phyloP scores from a whole-genome alignment of 2,888 invertebrate species.

The Mythimna vitellina region DNA sequence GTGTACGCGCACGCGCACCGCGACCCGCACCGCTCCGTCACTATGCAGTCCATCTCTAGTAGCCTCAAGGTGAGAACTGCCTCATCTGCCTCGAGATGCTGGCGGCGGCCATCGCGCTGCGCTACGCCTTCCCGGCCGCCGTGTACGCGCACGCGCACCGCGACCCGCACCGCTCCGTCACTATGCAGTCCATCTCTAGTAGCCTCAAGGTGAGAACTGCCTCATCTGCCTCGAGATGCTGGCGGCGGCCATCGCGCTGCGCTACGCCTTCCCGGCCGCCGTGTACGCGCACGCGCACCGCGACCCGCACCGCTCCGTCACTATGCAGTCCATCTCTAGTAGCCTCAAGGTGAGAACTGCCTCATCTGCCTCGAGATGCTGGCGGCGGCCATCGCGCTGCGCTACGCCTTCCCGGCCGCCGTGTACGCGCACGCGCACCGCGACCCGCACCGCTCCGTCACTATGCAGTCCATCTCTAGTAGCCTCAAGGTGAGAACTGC shows the following conservation, averaged over 20 bases:
- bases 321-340: slow-evolving; percentile 99
- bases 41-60: slow-evolving; percentile 99
- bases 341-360: slow-evolving; percentile 99
- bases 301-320: slow-evolving; percentile 97
- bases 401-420: slow-evolving; percentile 98
- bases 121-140: slow-evolving; percentile 98
- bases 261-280: slow-evolving; percentile 98
- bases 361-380: slow-evolving; percentile 99
- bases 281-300: slow-evolving; percentile 96
- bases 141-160: slow-evolving; percentile 96
- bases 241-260: slow-evolving; percentile 98
- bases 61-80: slow-evolving; percentile 99
- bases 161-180: slow-evolving; percentile 97
- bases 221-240: slow-evolving; percentile 99
- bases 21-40: slow-evolving; percentile 97
- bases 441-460: slow-evolving; percentile 97
- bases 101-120: slow-evolving; percentile 98
- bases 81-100: slow-evolving; percentile 99
- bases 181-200: slow-evolving; percentile 99
- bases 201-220: slow-evolving; percentile 99
- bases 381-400: slow-evolving; percentile 98
- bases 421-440: slow-evolving; percentile 96
- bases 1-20: slow-evolving; percentile 96
- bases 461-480: slow-evolving; percentile 99
- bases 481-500: slow-evolving; percentile 99